phyloP scores from a whole-genome alignment of 1,140 invertebrate genomes.

The Bombus turneri region DNA sequence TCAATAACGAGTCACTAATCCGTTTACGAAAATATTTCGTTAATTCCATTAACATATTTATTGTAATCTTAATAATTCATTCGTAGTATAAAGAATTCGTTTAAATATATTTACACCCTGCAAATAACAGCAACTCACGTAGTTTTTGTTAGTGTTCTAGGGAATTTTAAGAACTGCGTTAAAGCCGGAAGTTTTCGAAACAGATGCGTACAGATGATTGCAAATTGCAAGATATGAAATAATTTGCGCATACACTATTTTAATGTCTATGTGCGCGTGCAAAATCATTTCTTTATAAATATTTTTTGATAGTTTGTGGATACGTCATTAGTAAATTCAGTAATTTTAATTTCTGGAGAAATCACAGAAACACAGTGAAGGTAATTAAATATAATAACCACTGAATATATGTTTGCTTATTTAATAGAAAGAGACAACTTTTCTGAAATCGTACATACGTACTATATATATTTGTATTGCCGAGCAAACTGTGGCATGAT shows the following conservation, averaged over 20 bases:
- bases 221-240: background rate
- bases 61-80: background rate
- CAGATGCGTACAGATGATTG: too few species aligned
- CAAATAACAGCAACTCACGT: background rate
- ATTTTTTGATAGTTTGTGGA: too few species aligned
- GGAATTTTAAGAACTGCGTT: background rate
- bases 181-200: background rate
- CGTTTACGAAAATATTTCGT: background rate
- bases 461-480: background rate
- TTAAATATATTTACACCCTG: background rate
- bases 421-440: background rate
- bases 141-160: background rate
- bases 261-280: too few species aligned
- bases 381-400: background rate
- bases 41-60: too few species aligned
- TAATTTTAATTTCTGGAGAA: background rate
- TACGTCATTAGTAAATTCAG: background rate
- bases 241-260: background rate
- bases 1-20: background rate
- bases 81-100: too few species aligned
- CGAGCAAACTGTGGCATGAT: too few species aligned
- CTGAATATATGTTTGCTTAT: background rate
- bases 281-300: background rate
- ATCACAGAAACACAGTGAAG: background rate
- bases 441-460: background rate